phyloP scores from a whole-genome alignment of 2,888 invertebrate genomes.

The Polydrusus cervinus region DNA sequence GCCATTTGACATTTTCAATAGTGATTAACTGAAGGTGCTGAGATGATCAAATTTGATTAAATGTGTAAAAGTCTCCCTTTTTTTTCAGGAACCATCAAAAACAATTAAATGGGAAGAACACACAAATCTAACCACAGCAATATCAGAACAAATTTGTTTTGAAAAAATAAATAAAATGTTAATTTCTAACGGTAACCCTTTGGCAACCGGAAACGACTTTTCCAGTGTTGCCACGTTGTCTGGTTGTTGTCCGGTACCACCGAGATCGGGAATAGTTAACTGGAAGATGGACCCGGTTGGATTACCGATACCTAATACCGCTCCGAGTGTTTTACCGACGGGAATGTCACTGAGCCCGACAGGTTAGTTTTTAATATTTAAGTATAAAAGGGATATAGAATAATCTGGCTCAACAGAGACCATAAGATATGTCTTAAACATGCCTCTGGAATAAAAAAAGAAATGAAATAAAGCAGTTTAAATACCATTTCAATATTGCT shows the following conservation, averaged over 20 bases:
- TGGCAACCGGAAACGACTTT: constrained; percentile 71
- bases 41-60: too few species aligned
- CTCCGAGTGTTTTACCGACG: constrained; percentile 71
- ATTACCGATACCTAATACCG: constrained; percentile 74
- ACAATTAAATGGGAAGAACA: constrained; percentile 26
- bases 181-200: constrained; percentile 78
- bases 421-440: too few species aligned
- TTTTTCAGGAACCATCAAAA: neutral
- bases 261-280: constrained; percentile 68
- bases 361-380: constrained; percentile 66
- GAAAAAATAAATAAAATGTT: constrained; percentile 72
- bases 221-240: constrained; percentile 69
- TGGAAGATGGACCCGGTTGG: constrained; percentile 79
- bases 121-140: neutral
- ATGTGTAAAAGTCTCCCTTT: neutral
- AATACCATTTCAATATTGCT: too few species aligned
- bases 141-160: neutral
- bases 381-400: neutral
- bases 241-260: constrained; percentile 74
- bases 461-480: too few species aligned
- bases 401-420: too few species aligned
- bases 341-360: constrained; percentile 76
- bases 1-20: too few species aligned
- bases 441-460: too few species aligned
- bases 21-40: too few species aligned